phyloP scores from a whole-genome alignment of 2,797 vertebrate genomes.

The Pitangus sulphuratus region DNA sequence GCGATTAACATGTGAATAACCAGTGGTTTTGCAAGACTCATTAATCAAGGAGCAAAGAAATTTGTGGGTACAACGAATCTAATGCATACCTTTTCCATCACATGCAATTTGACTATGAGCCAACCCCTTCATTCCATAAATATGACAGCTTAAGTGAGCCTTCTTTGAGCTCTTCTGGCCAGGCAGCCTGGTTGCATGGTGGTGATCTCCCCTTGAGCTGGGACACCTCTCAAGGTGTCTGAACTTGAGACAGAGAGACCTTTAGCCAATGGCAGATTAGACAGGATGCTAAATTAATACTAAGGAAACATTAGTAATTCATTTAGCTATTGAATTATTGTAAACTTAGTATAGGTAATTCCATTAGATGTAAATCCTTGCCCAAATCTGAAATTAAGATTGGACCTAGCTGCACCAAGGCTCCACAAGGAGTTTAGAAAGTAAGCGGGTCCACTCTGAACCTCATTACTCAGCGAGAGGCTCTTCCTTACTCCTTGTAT shows the following conservation, averaged over 20 bases:
- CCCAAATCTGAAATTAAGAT: neutral
- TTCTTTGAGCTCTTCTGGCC: neutral
- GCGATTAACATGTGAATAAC: neutral
- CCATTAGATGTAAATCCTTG: neutral
- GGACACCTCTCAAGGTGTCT: neutral
- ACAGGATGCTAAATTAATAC: neutral
- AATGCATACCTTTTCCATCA: neutral
- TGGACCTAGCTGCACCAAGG: neutral
- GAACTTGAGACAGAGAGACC: neutral
- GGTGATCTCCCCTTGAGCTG: neutral
- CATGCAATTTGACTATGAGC: neutral
- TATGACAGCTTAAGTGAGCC: neutral
- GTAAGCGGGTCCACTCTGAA: neutral
- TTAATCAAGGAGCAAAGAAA: neutral
- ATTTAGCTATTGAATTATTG: neutral
- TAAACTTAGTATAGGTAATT: neutral
- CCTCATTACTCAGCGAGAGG: neutral
- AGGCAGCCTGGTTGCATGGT: neutral
- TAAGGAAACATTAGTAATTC: slow-evolving; percentile 9
- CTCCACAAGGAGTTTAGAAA: neutral
- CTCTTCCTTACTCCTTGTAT: neutral
- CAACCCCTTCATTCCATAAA: neutral
- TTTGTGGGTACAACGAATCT: neutral
- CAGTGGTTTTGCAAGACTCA: neutral
- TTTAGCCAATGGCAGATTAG: neutral